Evolutionary conservation across 1,140 invertebrate species (phyloP).

Genomic region (Drosophila novamexicana): DNA sequence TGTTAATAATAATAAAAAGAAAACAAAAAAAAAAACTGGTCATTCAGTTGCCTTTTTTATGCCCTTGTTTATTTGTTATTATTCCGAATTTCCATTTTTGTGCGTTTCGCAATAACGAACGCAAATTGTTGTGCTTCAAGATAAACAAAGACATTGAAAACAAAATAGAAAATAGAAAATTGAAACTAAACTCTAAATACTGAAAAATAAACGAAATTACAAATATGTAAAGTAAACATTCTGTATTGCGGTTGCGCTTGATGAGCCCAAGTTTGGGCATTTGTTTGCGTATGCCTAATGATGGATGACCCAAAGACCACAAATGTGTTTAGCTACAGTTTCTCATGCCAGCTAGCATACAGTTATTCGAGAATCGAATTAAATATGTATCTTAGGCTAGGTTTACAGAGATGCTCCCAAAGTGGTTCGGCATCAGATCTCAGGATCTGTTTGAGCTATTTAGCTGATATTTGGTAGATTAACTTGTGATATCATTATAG

Average conservation of each 20-base stretch:
- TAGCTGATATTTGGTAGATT: background rate
- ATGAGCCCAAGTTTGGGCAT: background rate
- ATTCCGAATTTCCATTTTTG: background rate
- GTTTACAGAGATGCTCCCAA: background rate
- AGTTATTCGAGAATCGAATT: too few relatives aligned
- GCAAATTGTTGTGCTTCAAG: constrained; percentile 28
- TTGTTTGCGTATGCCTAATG: constrained; percentile 13
- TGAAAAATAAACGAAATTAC: constrained; percentile 43
- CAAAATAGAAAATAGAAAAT: constrained; percentile 23
- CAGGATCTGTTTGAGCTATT: background rate
- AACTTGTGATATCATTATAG: background rate
- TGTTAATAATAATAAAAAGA: background rate
- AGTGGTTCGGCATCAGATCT: background rate
- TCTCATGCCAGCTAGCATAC: background rate
- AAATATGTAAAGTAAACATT: constrained; percentile 32
- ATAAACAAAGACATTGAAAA: constrained; percentile 47
- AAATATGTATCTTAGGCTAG: background rate
- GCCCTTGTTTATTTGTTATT: constrained; percentile 9
- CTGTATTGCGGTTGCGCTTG: background rate
- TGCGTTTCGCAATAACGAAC: constrained; percentile 12
- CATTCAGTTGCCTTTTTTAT: background rate
- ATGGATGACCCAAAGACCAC: constrained; percentile 13
- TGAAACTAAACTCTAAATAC: constrained; percentile 12
- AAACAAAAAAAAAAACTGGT: background rate
- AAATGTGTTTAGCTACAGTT: background rate